Evolutionary conservation across 2,888 invertebrate genomes (phyloP), one percentile per base, ranked within the genome.

Genomic region (Empis livida): DNA sequence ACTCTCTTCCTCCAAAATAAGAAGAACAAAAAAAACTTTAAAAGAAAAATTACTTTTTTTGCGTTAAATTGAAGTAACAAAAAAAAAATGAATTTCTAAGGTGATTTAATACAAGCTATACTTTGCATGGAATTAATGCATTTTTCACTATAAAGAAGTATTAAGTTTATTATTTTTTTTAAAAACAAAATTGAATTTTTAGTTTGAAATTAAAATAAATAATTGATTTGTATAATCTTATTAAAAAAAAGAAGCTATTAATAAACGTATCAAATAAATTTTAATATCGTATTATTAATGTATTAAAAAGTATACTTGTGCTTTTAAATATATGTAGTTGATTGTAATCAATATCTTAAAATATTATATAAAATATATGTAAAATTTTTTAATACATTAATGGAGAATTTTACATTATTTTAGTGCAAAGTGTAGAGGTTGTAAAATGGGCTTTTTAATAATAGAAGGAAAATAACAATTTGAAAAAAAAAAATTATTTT

Each of bases 371-470:
- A 38, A 11, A 4, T 38, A 38, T n/a, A 15, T 38, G 16, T 38
- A 38, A 38, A 16, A 38, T 3, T 3, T 38, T 2, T 16, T 13
- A 14, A 14, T 13, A 53, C 49, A 50, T 52, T 51, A 49, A 50
- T 49, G 54, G 52, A 52, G 50, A 55, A 50, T 59, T 80, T 79
- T 80, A 81, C 84, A 84, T 85, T 84, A 84, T 78, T 85, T 85
- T 84, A 80, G 82, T 85, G 85, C 85, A 85, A 85, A 85, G 85
- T 85, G 84, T 84, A 84, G 84, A 84, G 80, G 83, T 84, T 83
- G 82, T 83, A 81, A 54, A 38, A 38, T 13, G 17, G 38, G 9
- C 23, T 8, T 27, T 5, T 35, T 35, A 35, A 13, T 35, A 35
- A 3, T 5, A 5, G 13, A 35, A 35, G n/a, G 8, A 35, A 35